A percentile compares a stretch with the other conserved stretches of the same genome.
These are phyloP conservation scores for Ostrea edulis DNA, from an alignment of 1,140 invertebrate species.

Conservation along the genomic window DNA sequence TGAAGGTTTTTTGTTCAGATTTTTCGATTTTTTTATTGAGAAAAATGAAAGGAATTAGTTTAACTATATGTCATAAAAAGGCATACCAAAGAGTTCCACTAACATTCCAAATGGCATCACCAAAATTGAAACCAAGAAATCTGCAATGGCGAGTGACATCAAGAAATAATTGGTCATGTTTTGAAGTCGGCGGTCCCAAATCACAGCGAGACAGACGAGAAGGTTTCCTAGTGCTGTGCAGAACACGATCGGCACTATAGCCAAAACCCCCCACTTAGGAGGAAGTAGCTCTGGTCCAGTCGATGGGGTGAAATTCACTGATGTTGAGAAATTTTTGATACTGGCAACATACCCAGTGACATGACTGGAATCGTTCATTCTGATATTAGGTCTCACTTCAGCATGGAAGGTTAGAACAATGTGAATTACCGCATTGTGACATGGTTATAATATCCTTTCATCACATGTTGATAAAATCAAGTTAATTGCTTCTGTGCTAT, in stretches of 20 bases:
- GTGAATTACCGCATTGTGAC: background rate
- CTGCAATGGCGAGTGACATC: conserved; percentile 96
- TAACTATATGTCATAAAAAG: background rate
- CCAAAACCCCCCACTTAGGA: conserved; percentile 70
- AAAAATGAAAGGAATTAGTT: background rate
- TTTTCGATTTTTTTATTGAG: no score
- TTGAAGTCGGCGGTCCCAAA: conserved; percentile 95
- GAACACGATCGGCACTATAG: conserved; percentile 84
- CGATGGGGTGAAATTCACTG: background rate
- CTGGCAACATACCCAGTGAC: background rate
- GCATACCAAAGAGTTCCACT: conserved; percentile 82
- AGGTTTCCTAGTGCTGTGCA: conserved; percentile 95
- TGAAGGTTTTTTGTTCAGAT: no score
- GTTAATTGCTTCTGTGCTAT: background rate
- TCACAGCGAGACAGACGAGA: conserved; percentile 96
- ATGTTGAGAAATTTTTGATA: background rate
- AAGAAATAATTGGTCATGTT: conserved; percentile 99
- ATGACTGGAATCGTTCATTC: conserved; percentile 18
- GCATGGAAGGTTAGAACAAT: background rate
- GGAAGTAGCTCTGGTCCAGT: background rate
- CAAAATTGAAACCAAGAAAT: conserved; percentile 95
- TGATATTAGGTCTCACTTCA: background rate
- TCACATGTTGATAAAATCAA: background rate
- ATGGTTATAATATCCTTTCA: background rate
- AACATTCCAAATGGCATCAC: conserved; percentile 98